A percentile compares a stretch with the other conserved stretches of the same genome.
These are phyloP conservation scores for Parazoanthus darwini DNA, from an alignment of 92 coral and sea anemone species.

Conservation along the genomic window DNA sequence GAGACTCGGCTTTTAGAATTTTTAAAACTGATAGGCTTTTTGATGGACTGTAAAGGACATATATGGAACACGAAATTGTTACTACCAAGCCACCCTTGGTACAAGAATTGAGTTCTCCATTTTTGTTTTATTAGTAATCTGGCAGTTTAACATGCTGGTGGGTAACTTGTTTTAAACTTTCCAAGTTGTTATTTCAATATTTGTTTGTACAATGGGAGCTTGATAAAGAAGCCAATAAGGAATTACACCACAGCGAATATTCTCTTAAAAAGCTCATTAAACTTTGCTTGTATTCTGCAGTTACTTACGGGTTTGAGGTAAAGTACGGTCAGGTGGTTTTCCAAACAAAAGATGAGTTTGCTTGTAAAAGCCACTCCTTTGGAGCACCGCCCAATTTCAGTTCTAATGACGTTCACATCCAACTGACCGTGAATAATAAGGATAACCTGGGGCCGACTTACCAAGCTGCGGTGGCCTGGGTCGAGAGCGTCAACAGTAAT, in stretches of 20 bases:
- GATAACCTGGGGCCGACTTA: conserved; percentile 58
- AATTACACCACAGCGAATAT: not conserved
- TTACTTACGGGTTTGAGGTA: conserved; percentile 11
- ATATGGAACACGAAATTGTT: too few relatives aligned
- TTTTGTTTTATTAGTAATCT: too few relatives aligned
- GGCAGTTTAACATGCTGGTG: too few relatives aligned
- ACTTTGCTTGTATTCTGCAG: not conserved
- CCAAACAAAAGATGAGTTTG: conserved; percentile 32
- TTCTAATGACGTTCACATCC: conserved; percentile 56
- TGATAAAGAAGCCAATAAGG: too few relatives aligned
- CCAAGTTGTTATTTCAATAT: too few relatives aligned
- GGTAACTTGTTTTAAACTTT: too few relatives aligned
- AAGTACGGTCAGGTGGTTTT: conserved; percentile 29
- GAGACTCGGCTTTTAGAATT: too few relatives aligned
- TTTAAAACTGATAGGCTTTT: too few relatives aligned
- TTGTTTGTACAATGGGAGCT: too few relatives aligned
- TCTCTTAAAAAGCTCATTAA: not conserved
- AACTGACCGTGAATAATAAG: conserved; percentile 65
- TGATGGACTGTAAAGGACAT: too few relatives aligned
- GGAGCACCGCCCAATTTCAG: conserved; percentile 23
- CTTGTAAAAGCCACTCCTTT: conserved; percentile 27
- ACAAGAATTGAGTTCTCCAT: too few relatives aligned
- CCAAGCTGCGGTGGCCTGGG: conserved; percentile 83
- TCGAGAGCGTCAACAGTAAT: conserved; percentile 50
- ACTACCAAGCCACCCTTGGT: too few relatives aligned